Evolutionary conservation across 2,797 vertebrate species (phyloP).

Genomic region (Hippocampus kuda): DNA sequence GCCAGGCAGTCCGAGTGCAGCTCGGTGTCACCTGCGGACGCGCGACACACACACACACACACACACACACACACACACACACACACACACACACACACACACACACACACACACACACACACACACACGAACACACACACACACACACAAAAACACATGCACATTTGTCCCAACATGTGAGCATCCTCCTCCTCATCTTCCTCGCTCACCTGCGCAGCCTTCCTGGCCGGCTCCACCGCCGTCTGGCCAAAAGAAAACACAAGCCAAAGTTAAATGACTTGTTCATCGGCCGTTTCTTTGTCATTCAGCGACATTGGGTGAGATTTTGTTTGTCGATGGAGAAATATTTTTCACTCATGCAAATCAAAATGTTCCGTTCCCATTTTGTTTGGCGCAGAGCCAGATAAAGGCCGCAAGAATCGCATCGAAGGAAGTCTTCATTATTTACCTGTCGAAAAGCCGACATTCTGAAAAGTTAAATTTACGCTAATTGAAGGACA

Average conservation of each 20-base stretch:
- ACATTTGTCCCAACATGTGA: not conserved
- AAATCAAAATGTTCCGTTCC: no score
- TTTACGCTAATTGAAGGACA: no score
- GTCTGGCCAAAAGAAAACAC: conserved; percentile 56
- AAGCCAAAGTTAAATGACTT: conserved; percentile 29
- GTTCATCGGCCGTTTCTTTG: not conserved
- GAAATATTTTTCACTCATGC: no score
- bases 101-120: conserved; percentile 14
- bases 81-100: conserved; percentile 18
- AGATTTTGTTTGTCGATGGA: no score
- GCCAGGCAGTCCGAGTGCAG: conserved; percentile 70
- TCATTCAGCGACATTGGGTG: no score
- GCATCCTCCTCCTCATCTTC: not conserved
- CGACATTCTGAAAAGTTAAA: no score
- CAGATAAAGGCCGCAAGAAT: no score
- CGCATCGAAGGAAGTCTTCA: no score
- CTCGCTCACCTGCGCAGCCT: conserved; percentile 58
- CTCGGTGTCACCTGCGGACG: conserved; percentile 63
- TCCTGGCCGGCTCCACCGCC: conserved; percentile 58
- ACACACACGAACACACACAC: conserved; percentile 15
- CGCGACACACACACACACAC: conserved; percentile 18
- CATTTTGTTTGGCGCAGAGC: no score
- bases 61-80: conserved; percentile 11
- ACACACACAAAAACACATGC: conserved; percentile 16
- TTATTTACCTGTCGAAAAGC: no score